Percentiles rank a stretch among this genome's conserved stretches.
Conservation (phyloP, 2,113 vertebrate species). For the Epinephelus cyanopodus region DNA sequence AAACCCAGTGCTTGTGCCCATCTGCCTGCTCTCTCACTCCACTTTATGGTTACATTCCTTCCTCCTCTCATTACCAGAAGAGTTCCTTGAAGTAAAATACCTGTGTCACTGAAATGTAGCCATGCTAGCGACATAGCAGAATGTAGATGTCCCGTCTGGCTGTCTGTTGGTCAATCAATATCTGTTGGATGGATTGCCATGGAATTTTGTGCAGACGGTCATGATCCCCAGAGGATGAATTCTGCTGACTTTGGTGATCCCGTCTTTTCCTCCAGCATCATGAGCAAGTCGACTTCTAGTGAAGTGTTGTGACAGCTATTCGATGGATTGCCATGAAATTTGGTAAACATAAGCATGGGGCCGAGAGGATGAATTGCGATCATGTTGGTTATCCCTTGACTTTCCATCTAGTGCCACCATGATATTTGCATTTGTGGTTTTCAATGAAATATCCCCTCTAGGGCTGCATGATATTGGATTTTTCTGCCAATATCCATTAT, state of each 20-base stretch:
- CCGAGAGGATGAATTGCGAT: too few species aligned
- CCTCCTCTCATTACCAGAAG: conserved; percentile 82
- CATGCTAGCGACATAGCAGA: neutral
- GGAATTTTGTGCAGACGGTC: neutral
- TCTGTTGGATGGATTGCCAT: neutral
- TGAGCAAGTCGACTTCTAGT: neutral
- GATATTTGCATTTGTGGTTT: too few species aligned
- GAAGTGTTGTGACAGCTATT: neutral
- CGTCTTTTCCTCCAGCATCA: neutral
- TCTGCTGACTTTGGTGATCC: neutral
- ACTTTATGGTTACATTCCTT: conserved; percentile 81
- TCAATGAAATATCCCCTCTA: too few species aligned
- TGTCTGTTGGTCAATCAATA: neutral
- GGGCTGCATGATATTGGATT: too few species aligned
- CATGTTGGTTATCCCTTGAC: too few species aligned
- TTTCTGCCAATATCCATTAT: too few species aligned
- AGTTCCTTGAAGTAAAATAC: conserved; percentile 44
- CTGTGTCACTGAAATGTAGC: neutral
- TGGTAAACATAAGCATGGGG: too few species aligned
- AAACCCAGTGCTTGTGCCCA: conserved; percentile 83
- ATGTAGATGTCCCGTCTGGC: neutral
- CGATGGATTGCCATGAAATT: neutral
- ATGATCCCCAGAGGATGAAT: neutral
- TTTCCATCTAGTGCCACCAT: neutral
- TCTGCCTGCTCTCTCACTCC: conserved; percentile 83